phyloP scores from a whole-genome alignment of 2,888 invertebrate species.

The Heteromyza rotundicornis region DNA sequence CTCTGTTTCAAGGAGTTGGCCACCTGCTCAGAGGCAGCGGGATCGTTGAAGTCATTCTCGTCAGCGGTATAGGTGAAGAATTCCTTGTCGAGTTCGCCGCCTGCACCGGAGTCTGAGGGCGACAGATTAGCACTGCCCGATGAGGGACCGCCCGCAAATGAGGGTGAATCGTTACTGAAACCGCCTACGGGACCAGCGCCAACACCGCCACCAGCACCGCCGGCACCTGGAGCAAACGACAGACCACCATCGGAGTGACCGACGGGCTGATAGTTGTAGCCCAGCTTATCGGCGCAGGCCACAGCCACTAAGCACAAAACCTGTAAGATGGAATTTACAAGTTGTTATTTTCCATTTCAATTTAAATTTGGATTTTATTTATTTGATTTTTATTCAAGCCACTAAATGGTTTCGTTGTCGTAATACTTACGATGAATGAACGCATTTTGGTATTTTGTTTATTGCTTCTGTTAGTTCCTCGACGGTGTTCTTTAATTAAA shows the following conservation, averaged over 20 bases:
- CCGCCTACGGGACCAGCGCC: background rate
- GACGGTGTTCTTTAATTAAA: constrained; percentile 33
- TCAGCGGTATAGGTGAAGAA: constrained; percentile 53
- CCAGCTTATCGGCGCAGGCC: constrained; percentile 39
- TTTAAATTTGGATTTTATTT: too few species aligned
- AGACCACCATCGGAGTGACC: constrained; percentile 31
- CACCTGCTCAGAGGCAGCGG: constrained; percentile 37
- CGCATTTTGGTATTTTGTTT: constrained; percentile 38
- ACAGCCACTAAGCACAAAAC: constrained; percentile 42
- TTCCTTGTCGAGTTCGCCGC: constrained; percentile 49
- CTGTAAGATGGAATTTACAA: constrained; percentile 23
- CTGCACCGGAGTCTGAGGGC: constrained; percentile 34
- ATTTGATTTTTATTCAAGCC: too few species aligned
- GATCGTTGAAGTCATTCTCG: constrained; percentile 48
- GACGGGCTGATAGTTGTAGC: constrained; percentile 48
- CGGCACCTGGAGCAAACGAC: constrained; percentile 31
- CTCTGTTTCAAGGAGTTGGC: constrained; percentile 39
- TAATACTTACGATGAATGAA: constrained; percentile 44
- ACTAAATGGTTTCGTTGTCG: too few species aligned
- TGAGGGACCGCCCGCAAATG: too few species aligned
- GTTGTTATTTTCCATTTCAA: too few species aligned
- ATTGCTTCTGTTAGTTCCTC: background rate
- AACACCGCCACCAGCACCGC: constrained; percentile 13
- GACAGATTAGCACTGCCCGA: background rate
- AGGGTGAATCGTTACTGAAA: background rate